Percentiles rank a stretch among this genome's conserved stretches.
These are phyloP conservation scores for Octomys mimax DNA, from an alignment of 2,797 vertebrate genomes.

Conservation along the genomic window DNA sequence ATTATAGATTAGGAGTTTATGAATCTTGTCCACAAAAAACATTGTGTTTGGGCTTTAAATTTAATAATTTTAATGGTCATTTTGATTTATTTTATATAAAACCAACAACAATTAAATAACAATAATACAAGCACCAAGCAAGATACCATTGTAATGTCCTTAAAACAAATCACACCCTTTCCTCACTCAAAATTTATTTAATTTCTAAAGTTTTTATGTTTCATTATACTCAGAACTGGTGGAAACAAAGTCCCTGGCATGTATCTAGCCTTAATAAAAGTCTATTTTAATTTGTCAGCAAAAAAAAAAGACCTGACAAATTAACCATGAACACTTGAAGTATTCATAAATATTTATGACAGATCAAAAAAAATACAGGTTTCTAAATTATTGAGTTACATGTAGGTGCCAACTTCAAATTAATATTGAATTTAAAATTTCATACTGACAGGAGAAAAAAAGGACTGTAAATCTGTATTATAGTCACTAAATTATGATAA, in stretches of 20 bases:
- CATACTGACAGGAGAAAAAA: slow-evolving; percentile 43
- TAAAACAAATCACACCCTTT: neutral
- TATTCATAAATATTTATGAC: slow-evolving; percentile 25
- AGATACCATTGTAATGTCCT: neutral
- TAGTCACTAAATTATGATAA: neutral
- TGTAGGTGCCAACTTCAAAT: neutral
- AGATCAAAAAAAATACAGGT: neutral
- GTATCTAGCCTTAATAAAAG: neutral
- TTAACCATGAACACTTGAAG: neutral
- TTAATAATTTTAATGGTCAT: neutral
- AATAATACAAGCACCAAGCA: neutral
- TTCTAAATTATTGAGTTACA: slow-evolving; percentile 57
- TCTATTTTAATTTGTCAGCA: slow-evolving; percentile 7
- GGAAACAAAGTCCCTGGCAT: neutral
- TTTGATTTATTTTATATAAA: slow-evolving; percentile 25
- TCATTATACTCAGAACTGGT: neutral
- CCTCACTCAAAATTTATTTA: slow-evolving; percentile 7
- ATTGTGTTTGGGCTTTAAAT: neutral
- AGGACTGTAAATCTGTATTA: neutral
- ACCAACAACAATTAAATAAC: neutral
- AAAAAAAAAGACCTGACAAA: slow-evolving; percentile 24
- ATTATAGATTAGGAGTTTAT: neutral
- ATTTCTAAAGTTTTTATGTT: slow-evolving; percentile 33
- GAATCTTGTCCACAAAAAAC: neutral
- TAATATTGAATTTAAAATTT: slow-evolving; percentile 22